Percentiles rank a stretch among this genome's conserved stretches.
Evolutionary conservation across 2,797 vertebrate genomes (phyloP).

Genomic region (Zonotrichia albicollis): DNA sequence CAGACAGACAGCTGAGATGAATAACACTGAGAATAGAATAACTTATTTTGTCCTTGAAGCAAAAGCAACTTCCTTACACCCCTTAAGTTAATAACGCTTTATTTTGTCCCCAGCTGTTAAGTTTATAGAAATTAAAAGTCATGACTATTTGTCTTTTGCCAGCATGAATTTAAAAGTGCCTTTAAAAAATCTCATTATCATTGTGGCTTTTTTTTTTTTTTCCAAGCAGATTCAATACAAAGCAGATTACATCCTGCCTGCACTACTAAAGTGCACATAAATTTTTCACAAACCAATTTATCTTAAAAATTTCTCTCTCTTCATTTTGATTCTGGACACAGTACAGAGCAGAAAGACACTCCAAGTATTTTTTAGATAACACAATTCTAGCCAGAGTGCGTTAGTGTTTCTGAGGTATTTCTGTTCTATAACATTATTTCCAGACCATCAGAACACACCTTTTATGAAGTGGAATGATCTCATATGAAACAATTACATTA

Average conservation of each 20-base stretch:
- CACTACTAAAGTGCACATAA: constrained; percentile 80
- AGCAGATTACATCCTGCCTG: constrained; percentile 79
- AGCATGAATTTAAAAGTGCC: constrained; percentile 78
- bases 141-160: constrained; percentile 80
- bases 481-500: constrained; percentile 18
- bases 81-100: constrained; percentile 75
- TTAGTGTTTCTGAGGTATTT: constrained; percentile 37
- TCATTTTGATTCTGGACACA: constrained; percentile 74
- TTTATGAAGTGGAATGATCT: constrained; percentile 38
- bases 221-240: constrained; percentile 76
- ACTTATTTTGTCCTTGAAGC: constrained; percentile 70
- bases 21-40: constrained; percentile 53
- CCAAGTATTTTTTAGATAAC: constrained; percentile 64
- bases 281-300: constrained; percentile 89
- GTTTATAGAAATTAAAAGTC: constrained; percentile 82
- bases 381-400: constrained; percentile 8
- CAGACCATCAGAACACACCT: constrained; percentile 18
- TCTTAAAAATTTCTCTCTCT: constrained; percentile 80
- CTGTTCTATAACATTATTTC: constrained; percentile 7
- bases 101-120: constrained; percentile 76
- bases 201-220: constrained; percentile 41
- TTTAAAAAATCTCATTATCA: constrained; percentile 80
- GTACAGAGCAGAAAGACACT: constrained; percentile 60
- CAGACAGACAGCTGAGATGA: constrained; percentile 46
- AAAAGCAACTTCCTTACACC: constrained; percentile 71